These are phyloP conservation scores for Rhingia campestris DNA, from an alignment of 2,888 invertebrate genomes.

Conservation along the genomic window DNA sequence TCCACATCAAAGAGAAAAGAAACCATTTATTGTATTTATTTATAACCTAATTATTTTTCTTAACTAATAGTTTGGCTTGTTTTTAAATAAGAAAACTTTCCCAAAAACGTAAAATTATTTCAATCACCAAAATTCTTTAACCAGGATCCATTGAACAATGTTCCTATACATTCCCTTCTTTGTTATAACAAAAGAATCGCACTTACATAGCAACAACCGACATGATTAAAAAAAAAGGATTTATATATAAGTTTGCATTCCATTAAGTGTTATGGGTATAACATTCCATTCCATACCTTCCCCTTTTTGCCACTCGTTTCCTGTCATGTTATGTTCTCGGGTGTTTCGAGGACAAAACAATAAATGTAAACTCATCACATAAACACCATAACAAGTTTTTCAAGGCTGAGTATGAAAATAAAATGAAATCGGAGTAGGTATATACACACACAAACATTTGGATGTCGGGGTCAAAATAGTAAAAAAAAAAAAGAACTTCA, in stretches of 20 bases:
- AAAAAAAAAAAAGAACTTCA: constrained; percentile 9
- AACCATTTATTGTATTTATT: constrained; percentile 86
- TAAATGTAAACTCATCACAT: constrained; percentile 29
- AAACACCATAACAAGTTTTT: constrained; percentile 20
- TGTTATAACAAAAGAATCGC: background rate
- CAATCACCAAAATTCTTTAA: too few relatives aligned
- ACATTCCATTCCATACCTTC: background rate
- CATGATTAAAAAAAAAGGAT: background rate
- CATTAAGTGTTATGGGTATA: background rate
- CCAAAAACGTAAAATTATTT: too few relatives aligned
- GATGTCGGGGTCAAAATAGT: background rate
- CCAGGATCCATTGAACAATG: too few relatives aligned
- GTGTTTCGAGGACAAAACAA: constrained; percentile 21
- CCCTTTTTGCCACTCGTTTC: constrained; percentile 1
- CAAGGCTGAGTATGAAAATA: constrained; percentile 40
- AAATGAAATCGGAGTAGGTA: background rate
- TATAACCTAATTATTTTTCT: too few relatives aligned
- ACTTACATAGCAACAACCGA: background rate
- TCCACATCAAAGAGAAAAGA: constrained; percentile 97
- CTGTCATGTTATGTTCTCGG: background rate
- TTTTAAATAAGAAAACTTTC: too few relatives aligned
- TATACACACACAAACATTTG: background rate
- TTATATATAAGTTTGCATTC: constrained; percentile 29
- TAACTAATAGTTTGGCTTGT: too few relatives aligned
- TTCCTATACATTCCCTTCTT: too few relatives aligned